Evolutionary conservation across 2,797 vertebrate genomes (phyloP).

Genomic region (Holocentrus rufus): DNA sequence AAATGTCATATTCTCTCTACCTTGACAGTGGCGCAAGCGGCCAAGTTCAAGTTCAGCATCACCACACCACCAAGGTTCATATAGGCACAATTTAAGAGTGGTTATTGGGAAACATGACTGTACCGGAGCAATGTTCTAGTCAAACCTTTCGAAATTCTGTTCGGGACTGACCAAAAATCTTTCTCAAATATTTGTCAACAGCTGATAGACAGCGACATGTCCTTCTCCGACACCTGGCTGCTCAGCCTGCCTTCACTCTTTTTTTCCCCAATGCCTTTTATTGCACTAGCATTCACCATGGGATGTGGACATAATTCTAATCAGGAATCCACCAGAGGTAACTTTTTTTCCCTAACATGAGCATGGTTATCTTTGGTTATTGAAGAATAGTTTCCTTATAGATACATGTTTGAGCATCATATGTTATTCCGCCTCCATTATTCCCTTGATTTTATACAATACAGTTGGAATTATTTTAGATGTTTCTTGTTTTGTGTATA

Average conservation of each 20-base stretch:
- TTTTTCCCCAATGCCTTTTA: neutral
- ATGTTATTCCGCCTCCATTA: no score
- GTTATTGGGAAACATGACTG: conserved; percentile 12
- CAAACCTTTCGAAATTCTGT: conserved; percentile 35
- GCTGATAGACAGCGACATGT: neutral
- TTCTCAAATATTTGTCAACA: neutral
- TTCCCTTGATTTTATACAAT: no score
- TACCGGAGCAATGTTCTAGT: conserved; percentile 15
- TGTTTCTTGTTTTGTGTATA: no score
- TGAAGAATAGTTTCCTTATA: no score
- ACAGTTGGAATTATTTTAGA: no score
- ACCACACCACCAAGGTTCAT: neutral
- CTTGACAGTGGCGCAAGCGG: no score
- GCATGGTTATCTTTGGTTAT: no score
- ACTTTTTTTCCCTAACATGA: neutral
- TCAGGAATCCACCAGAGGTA: neutral
- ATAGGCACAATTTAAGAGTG: neutral
- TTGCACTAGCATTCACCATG: neutral
- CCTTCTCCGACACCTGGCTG: neutral
- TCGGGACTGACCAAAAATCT: neutral
- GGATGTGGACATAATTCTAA: neutral
- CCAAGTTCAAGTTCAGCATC: conserved; percentile 19
- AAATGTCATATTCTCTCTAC: no score
- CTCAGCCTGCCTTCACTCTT: neutral
- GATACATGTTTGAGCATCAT: no score